Percentiles rank a stretch among this genome's conserved stretches.
Evolutionary conservation across 2,113 vertebrate species (phyloP).

Genomic region (Amia ocellicauda): DNA sequence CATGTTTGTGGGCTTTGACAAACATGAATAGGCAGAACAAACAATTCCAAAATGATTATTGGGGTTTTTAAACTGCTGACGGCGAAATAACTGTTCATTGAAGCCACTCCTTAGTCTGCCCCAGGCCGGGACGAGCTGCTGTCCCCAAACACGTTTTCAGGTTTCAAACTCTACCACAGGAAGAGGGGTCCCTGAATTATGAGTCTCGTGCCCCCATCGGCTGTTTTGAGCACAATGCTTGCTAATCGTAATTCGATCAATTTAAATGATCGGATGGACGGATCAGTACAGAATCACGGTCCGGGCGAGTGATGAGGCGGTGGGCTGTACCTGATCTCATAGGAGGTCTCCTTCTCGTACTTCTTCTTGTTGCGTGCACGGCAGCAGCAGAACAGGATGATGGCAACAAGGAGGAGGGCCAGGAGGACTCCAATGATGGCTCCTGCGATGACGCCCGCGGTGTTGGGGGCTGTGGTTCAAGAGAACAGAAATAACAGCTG

Average conservation of each 20-base stretch:
- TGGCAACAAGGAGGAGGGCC: constrained; percentile 69
- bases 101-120: constrained; percentile 10
- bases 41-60: constrained; percentile 67
- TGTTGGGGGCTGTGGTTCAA: constrained; percentile 75
- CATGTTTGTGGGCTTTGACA: constrained; percentile 31
- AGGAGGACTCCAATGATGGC: constrained; percentile 77
- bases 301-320: too few species aligned
- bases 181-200: too few species aligned
- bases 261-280: too few species aligned
- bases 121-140: too few species aligned
- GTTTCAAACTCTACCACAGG: too few species aligned
- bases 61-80: constrained; percentile 62
- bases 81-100: constrained; percentile 44
- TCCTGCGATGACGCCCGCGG: constrained; percentile 74
- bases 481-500: too few species aligned
- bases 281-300: too few species aligned
- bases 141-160: too few species aligned
- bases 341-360: constrained; percentile 94
- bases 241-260: too few species aligned
- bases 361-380: constrained; percentile 84
- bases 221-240: too few species aligned
- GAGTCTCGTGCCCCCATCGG: too few species aligned
- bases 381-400: constrained; percentile 80
- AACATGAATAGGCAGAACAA: constrained; percentile 54
- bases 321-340: constrained; percentile 84